Evolutionary conservation across 2,888 invertebrate genomes (phyloP).

Genomic region (Carpatolechia fugitivella): DNA sequence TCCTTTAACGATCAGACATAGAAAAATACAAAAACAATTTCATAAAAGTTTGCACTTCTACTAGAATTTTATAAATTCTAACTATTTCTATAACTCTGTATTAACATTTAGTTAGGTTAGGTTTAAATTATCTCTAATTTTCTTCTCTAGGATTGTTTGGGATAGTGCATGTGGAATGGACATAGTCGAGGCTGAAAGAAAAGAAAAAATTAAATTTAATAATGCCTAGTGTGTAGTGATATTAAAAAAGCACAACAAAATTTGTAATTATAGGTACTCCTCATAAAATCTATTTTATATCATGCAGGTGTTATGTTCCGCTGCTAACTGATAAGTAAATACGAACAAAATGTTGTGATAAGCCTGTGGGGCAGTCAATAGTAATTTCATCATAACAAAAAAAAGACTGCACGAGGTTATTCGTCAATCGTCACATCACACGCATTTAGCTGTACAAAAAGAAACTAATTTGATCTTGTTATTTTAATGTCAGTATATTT

Average conservation of each 20-base stretch:
- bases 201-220: conserved; percentile 23
- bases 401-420: too few relatives aligned
- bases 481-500: too few relatives aligned
- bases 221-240: neutral
- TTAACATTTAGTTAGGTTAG: neutral
- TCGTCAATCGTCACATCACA: too few relatives aligned
- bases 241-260: too few relatives aligned
- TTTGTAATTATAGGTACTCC: neutral
- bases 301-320: neutral
- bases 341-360: too few relatives aligned
- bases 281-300: neutral
- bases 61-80: neutral
- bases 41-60: neutral
- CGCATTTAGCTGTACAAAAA: too few relatives aligned
- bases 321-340: neutral
- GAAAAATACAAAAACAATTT: conserved; percentile 31
- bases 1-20: conserved; percentile 74
- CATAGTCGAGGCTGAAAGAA: conserved; percentile 62
- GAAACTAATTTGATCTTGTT: too few relatives aligned
- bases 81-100: neutral
- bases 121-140: neutral
- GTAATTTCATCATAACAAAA: too few relatives aligned
- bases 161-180: conserved; percentile 46
- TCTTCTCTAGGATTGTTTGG: conserved; percentile 24
- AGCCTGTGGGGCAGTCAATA: too few relatives aligned